Evolutionary conservation across 92 coral and sea anemone genomes (phyloP).

Genomic region (Ricordea florida): DNA sequence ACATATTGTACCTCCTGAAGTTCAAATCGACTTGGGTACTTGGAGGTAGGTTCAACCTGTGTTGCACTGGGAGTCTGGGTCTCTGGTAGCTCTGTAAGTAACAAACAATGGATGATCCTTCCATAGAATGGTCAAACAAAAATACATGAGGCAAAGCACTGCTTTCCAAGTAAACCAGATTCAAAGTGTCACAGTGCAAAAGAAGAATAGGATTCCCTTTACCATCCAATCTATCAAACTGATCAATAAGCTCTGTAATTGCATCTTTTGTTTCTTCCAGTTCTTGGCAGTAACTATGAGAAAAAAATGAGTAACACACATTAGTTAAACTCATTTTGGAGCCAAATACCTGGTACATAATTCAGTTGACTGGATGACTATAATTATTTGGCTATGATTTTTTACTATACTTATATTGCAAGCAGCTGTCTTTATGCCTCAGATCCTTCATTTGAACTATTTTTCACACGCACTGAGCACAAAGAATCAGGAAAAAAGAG

Average conservation of each 20-base stretch:
- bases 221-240: constrained; percentile 73
- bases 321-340: background rate
- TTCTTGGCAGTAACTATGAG: constrained; percentile 52
- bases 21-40: constrained; percentile 84
- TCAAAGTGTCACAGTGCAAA: background rate
- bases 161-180: background rate
- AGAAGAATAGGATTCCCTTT: background rate
- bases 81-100: constrained; percentile 42
- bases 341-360: no score
- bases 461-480: background rate
- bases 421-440: no score
- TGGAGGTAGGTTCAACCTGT: constrained; percentile 42
- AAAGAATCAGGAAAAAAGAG: background rate
- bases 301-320: background rate
- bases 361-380: no score
- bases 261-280: constrained; percentile 53
- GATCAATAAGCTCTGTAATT: constrained; percentile 43
- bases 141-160: background rate
- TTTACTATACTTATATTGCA: no score
- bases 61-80: constrained; percentile 24
- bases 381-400: no score
- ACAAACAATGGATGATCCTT: background rate
- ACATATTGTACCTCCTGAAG: constrained; percentile 77
- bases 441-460: no score
- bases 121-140: background rate